Evolutionary conservation across 1,140 invertebrate genomes (phyloP).

Genomic region (Drosophila mayri): DNA sequence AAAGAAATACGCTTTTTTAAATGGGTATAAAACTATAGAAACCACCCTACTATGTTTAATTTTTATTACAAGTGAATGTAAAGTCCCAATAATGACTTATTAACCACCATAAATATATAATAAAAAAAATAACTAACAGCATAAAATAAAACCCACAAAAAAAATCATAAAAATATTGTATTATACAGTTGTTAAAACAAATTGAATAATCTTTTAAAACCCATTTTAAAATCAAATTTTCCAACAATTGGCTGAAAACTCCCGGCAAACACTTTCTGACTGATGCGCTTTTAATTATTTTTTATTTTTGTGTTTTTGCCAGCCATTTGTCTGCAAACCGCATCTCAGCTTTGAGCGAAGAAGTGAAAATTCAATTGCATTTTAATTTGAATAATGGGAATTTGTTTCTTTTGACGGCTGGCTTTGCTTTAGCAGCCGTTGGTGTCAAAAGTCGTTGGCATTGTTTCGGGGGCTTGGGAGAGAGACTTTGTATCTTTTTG

Average conservation of each 20-base stretch:
- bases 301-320: conserved; percentile 10
- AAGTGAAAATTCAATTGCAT: conserved; percentile 82
- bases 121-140: background rate
- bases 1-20: background rate
- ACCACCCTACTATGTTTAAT: background rate
- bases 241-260: conserved; percentile 31
- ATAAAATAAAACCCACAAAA: background rate
- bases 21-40: background rate
- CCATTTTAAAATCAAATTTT: conserved; percentile 10
- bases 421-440: conserved; percentile 44
- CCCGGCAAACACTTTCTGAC: conserved; percentile 14
- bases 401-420: conserved; percentile 60
- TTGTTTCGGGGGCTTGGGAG: conserved; percentile 55
- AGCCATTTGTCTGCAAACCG: conserved; percentile 47
- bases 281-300: conserved; percentile 59
- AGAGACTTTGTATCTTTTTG: conserved; percentile 23
- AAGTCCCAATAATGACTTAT: background rate
- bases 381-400: conserved; percentile 82
- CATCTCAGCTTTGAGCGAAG: conserved; percentile 43
- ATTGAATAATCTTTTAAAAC: background rate
- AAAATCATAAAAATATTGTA: background rate
- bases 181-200: background rate
- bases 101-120: background rate
- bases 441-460: conserved; percentile 72
- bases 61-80: background rate